Evolutionary conservation across 2,797 vertebrate genomes (phyloP), one percentile per base, ranked within the genome.

Genomic region (Danionella dracula): DNA sequence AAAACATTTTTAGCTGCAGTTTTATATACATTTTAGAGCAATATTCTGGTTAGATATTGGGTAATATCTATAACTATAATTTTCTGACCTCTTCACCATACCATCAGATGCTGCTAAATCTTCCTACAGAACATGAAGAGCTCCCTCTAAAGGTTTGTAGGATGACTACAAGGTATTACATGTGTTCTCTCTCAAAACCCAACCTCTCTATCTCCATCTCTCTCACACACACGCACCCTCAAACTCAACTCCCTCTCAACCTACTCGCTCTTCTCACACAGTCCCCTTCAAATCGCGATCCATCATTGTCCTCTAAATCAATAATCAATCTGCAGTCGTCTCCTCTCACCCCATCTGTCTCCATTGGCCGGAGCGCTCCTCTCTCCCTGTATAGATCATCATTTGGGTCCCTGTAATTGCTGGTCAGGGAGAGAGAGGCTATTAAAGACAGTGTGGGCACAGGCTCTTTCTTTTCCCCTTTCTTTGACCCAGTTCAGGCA

Each of bases 291-390:
- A 80, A 83, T 82, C 83, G 81, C 79, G 29, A 89, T 91, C 87
- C 85, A 90, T 91, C 90, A 87, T 85, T 89, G 89, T 89, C 88
- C 81, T 65, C 71, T 83, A 85, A 87, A 91, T 91, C 90, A 90
- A 91, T 91, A 91, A 90, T 91, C 89, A 91, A 90, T 91, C 87
- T 88, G 80, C 87, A 83, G 78, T 82, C 81, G 83, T 84, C 78
- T 76, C 73, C 79, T 79, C 75, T 79, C n/a, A 48, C 29, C 48
- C 82, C 85, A 90, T 90, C 88, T 78, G 58, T 78, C 76, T 87
- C 84, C 84, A 87, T 86, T 83, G 78, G 64, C 76, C 67, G 66
- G 79, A 80, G 80, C 80, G 80, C 75, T 81, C 78, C 79, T 78
- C 81, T 84, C 82, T 63, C 76, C 81, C 72, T 70, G 78, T 86